Evolutionary conservation across 2,888 invertebrate species (phyloP).

Genomic region (Drosophila koepferae): DNA sequence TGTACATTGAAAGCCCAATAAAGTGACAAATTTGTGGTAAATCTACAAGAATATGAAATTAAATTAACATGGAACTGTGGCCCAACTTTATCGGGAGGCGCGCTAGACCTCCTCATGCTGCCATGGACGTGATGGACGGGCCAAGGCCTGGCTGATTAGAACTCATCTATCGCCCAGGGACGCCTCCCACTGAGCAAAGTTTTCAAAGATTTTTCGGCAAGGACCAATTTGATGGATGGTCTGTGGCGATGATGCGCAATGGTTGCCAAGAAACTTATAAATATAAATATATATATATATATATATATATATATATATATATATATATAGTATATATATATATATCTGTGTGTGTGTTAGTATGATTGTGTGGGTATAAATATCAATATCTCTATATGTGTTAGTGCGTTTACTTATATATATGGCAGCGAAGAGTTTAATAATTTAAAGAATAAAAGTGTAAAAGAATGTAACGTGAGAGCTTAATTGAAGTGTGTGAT

Average conservation of each 20-base stretch:
- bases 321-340: too few relatives aligned
- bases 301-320: neutral
- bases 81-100: slow-evolving; percentile 50
- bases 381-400: neutral
- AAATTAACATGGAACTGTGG: slow-evolving; percentile 69
- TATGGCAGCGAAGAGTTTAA: slow-evolving; percentile 12
- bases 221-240: slow-evolving; percentile 67
- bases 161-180: slow-evolving; percentile 58
- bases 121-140: slow-evolving; percentile 32
- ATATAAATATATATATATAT: neutral
- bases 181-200: slow-evolving; percentile 35
- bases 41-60: slow-evolving; percentile 69
- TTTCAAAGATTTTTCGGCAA: slow-evolving; percentile 52
- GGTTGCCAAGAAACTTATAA: neutral
- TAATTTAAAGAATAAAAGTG: slow-evolving; percentile 30
- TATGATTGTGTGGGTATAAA: neutral
- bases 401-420: neutral
- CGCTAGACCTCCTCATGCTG: slow-evolving; percentile 7
- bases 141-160: slow-evolving; percentile 54
- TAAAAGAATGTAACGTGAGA: neutral
- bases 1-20: slow-evolving; percentile 54
- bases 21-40: slow-evolving; percentile 68
- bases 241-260: slow-evolving; percentile 13
- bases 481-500: neutral
- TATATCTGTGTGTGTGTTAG: neutral